phyloP scores from a whole-genome alignment of 2,797 vertebrate species.

The Sternarchorhynchus goeldii region DNA sequence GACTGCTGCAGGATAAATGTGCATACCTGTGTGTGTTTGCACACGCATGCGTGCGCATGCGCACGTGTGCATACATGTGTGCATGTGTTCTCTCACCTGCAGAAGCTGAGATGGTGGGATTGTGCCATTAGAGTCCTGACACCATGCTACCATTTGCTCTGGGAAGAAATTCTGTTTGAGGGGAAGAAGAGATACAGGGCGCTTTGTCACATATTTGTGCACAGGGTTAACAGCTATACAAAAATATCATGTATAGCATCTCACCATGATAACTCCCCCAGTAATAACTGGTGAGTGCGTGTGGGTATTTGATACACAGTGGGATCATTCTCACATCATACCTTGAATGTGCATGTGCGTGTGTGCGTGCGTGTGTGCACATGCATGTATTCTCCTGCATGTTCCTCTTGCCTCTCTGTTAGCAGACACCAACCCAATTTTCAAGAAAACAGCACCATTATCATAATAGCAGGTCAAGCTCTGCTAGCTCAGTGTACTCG shows the following conservation, averaged over 20 bases:
- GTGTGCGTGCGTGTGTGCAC: neutral
- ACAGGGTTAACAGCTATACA: neutral
- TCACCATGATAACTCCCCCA: neutral
- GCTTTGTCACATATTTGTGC: neutral
- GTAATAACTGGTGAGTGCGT: neutral
- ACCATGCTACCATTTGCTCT: slow-evolving; percentile 97
- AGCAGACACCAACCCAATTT: neutral
- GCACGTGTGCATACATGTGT: slow-evolving; percentile 25
- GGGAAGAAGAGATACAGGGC: slow-evolving; percentile 26
- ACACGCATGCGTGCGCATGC: slow-evolving; percentile 20
- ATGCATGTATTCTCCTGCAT: neutral
- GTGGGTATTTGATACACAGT: neutral
- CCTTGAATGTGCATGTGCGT: neutral
- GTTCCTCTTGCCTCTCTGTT: neutral
- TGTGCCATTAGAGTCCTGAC: slow-evolving; percentile 91
- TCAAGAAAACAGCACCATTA: neutral
- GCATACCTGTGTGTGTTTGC: slow-evolving; percentile 27
- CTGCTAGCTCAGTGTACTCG: neutral
- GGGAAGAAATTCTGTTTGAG: slow-evolving; percentile 92
- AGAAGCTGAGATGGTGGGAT: slow-evolving; percentile 91
- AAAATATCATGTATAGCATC: neutral
- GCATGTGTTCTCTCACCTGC: slow-evolving; percentile 80
- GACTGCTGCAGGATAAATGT: neutral
- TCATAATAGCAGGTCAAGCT: slow-evolving; percentile 6
- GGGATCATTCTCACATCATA: neutral